Conservation (phyloP, 2,113 vertebrate genomes). For the Lepisosteus oculatus region DNA sequence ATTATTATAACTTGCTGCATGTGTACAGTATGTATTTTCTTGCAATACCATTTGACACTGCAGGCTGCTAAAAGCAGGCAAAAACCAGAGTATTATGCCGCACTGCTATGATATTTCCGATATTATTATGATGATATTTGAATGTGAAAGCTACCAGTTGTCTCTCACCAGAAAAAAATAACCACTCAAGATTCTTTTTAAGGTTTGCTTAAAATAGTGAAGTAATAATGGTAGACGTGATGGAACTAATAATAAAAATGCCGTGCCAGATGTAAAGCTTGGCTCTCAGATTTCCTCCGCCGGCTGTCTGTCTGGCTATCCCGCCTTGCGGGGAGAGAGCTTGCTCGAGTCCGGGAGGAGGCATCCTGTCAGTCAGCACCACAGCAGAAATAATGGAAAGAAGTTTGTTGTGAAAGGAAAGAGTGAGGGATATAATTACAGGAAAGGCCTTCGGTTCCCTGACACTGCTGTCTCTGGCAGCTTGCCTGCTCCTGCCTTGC, state of each 20-base stretch:
- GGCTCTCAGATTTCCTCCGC: background rate
- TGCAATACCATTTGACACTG: too few relatives aligned
- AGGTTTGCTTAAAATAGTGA: too few relatives aligned
- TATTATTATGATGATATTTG: too few relatives aligned
- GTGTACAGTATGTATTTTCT: too few relatives aligned
- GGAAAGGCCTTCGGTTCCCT: conserved; percentile 3
- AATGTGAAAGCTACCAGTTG: background rate
- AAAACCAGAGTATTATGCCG: too few relatives aligned
- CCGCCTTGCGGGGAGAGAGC: background rate
- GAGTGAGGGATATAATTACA: conserved; percentile 9
- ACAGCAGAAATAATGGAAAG: conserved; percentile 1
- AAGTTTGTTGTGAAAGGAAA: background rate
- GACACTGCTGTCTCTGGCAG: background rate
- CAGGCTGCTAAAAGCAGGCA: too few relatives aligned
- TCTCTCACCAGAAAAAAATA: too few relatives aligned
- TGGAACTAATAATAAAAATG: background rate
- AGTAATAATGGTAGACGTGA: background rate
- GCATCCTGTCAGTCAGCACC: conserved; percentile 1
- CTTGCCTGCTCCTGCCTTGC: background rate
- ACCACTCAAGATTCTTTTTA: too few relatives aligned
- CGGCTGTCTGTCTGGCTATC: background rate
- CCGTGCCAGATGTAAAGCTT: background rate
- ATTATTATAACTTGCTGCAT: too few relatives aligned
- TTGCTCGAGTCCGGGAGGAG: background rate
- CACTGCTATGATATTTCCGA: too few relatives aligned